These are phyloP conservation scores for Desoria tigrina DNA, from an alignment of 2,888 invertebrate species.

Conservation along the genomic window DNA sequence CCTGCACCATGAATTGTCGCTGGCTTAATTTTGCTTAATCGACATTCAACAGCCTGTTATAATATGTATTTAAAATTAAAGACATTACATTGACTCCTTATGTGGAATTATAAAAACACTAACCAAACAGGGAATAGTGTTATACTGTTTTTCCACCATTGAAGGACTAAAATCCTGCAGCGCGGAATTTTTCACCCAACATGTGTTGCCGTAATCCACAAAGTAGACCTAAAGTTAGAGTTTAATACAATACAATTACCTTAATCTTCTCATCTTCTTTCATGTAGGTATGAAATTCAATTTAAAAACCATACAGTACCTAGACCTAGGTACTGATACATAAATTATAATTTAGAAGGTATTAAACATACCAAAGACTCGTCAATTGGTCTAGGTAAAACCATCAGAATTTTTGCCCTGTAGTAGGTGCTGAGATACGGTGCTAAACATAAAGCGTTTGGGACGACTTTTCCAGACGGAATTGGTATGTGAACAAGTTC, in stretches of 20 bases:
- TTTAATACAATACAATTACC: conserved; percentile 15
- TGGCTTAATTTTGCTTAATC: conserved; percentile 45
- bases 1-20: conserved; percentile 44
- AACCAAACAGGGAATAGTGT: conserved; percentile 29
- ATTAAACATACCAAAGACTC: conserved; percentile 15
- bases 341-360: too few species aligned
- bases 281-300: too few species aligned
- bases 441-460: conserved; percentile 46
- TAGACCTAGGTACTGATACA: neutral
- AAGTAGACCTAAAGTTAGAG: conserved; percentile 65
- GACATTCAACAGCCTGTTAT: conserved; percentile 48
- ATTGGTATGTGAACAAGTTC: conserved; percentile 20
- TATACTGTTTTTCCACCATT: conserved; percentile 21
- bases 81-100: neutral
- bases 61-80: conserved; percentile 1
- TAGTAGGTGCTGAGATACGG: conserved; percentile 38
- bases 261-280: too few species aligned
- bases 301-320: neutral
- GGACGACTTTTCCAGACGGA: conserved; percentile 15
- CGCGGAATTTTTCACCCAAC: conserved; percentile 28
- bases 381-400: conserved; percentile 6
- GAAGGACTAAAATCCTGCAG: conserved; percentile 31
- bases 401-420: conserved; percentile 39
- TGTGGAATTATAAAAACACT: too few species aligned
- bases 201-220: conserved; percentile 76